Conservation (phyloP, 2,888 invertebrate genomes). For the Aricia artaxerxes region DNA sequence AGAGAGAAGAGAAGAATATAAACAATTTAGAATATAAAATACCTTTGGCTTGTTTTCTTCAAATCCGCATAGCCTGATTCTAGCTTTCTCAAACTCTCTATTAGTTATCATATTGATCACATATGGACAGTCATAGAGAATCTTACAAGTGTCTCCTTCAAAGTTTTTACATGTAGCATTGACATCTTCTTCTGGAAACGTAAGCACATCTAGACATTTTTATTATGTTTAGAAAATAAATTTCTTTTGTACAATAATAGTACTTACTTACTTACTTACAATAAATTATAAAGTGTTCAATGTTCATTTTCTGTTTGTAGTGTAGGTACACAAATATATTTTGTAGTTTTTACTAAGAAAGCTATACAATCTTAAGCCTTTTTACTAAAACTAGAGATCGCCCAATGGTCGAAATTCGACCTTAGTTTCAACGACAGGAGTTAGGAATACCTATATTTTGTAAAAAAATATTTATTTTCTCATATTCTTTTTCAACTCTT, state of each 20-base stretch:
- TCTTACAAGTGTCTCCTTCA: not conserved
- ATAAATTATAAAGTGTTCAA: too few relatives aligned
- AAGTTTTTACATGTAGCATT: not conserved
- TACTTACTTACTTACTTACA: too few relatives aligned
- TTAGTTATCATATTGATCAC: not conserved
- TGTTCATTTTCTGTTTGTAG: too few relatives aligned
- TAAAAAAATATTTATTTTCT: too few relatives aligned
- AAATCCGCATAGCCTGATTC: constrained; percentile 2
- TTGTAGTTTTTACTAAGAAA: too few relatives aligned
- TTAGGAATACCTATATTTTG: too few relatives aligned
- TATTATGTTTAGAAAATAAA: not conserved
- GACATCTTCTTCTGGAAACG: constrained; percentile 15
- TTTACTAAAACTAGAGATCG: too few relatives aligned
- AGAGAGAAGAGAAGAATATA: not conserved
- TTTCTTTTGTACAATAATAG: not conserved
- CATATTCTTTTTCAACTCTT: too few relatives aligned
- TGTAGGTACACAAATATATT: too few relatives aligned
- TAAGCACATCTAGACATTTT: not conserved
- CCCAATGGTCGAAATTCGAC: too few relatives aligned
- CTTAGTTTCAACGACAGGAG: too few relatives aligned
- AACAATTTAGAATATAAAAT: not conserved
- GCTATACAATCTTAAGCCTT: too few relatives aligned
- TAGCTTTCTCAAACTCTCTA: not conserved
- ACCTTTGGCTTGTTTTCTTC: not conserved
- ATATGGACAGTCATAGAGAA: not conserved